Percentiles rank a stretch among this genome's conserved stretches.
These are phyloP conservation scores for Sicus ferrugineus DNA, from an alignment of 2,888 invertebrate species.

Conservation along the genomic window DNA sequence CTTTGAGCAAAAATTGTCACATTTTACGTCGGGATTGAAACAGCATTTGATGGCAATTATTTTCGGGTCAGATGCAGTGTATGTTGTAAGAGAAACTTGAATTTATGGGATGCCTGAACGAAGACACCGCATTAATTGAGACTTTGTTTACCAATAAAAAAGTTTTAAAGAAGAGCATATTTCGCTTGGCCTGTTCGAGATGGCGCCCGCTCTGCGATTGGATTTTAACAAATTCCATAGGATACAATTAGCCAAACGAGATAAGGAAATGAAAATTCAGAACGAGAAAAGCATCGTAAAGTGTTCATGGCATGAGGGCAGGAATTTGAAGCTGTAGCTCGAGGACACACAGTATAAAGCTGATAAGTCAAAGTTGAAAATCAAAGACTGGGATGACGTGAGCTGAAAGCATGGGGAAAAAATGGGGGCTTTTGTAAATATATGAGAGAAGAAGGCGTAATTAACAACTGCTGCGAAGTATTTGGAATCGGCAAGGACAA, in stretches of 20 bases:
- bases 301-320: background rate
- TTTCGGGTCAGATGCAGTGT: too few relatives aligned
- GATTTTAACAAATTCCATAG: slow-evolving; percentile 10
- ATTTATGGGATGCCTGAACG: too few relatives aligned
- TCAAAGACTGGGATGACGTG: background rate
- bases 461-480: background rate
- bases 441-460: background rate
- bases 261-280: background rate
- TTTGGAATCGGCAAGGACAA: too few relatives aligned
- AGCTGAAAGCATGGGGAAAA: background rate
- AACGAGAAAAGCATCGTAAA: background rate
- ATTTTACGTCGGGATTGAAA: slow-evolving; percentile 26
- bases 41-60: slow-evolving; percentile 21
- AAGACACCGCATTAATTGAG: too few relatives aligned
- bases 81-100: background rate
- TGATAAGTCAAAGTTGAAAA: slow-evolving; percentile 29
- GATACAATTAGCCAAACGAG: slow-evolving; percentile 15
- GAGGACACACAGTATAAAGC: background rate
- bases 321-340: background rate
- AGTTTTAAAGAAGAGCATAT: background rate
- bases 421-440: background rate
- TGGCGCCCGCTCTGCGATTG: slow-evolving; percentile 1
- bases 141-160: too few relatives aligned
- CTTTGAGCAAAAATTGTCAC: slow-evolving; percentile 12
- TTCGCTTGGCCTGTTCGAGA: background rate